Base-by-base conservation (phyloP, 1,140 invertebrate genomes). In the Platyscapa corneri region DNA sequence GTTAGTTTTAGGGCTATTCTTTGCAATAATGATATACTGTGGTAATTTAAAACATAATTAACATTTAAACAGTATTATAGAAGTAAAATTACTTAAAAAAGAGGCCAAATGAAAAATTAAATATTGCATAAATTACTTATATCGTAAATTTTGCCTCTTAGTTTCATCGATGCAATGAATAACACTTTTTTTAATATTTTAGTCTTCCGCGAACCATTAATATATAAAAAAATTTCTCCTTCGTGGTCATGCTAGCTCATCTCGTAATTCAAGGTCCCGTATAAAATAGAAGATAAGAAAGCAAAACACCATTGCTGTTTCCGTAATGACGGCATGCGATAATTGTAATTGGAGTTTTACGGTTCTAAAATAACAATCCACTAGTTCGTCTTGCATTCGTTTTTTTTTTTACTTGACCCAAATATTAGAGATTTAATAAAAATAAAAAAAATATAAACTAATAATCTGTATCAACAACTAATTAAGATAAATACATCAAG, bases 281-380 rank as follows among this genome's bases (percentile, higher is more conserved):
- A 74, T 42, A 74, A 74, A 74, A 27, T 5, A 42, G 16, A 39
- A n/a, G 2, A 42, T 42, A 42, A 3, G 23, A 39, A 42, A 42
- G 23, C 27, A 42, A 74, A 74, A 42, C 23, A 70, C 70, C 37
- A 46, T 42, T 3, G 49, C 49, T 5, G 34, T 53, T 64, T 34
- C 82, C 37, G 27, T 67, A 76, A 46, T 46, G 10, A 27, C 30
- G 37, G 75, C 75, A 18, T 77, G 46, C 56, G 42, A 49, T 84
- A 56, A 72, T 79, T 72, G 64, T 85, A 85, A 85, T 80, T 81
- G 70, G 53, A 75, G 65, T 74, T 79, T 60, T 42, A 77, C 70
- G 70, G 83, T 84, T 37, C 56, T 60, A 67, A 37, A n/a, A 3
- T 42, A 72, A 83, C 56, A 76, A 83, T 76, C 34, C 30, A 42